phyloP scores from a whole-genome alignment of 92 coral and sea anemone species.

The Heliopora coerulea region DNA sequence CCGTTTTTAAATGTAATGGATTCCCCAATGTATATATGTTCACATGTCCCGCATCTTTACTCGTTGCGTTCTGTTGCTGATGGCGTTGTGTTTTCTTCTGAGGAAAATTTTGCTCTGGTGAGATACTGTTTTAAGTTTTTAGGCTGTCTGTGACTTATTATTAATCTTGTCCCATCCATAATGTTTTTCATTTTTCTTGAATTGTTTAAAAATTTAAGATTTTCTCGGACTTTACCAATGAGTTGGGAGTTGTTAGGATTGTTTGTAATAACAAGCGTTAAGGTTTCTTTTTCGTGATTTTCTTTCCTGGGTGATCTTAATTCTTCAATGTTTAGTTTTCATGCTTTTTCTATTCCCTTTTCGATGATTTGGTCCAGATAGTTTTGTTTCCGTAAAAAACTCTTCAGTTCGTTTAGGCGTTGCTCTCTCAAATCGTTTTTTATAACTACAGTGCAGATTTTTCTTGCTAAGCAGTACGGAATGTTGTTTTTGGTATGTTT shows the following conservation, averaged over 20 bases:
- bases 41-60: conserved; percentile 24
- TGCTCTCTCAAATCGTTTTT: not conserved
- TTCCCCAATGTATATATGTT: not conserved
- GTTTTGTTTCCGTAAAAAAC: not conserved
- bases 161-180: not conserved
- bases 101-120: conserved; percentile 7
- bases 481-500: conserved; percentile 12
- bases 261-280: conserved; percentile 6
- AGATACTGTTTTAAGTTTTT: conserved; percentile 5
- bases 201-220: conserved; percentile 4
- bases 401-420: conserved; percentile 7
- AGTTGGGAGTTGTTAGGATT: conserved; percentile 14
- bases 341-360: not conserved
- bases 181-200: not conserved
- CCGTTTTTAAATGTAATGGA: conserved; percentile 12
- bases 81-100: not conserved
- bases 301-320: not conserved
- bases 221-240: not conserved
- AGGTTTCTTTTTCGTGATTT: not conserved
- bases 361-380: not conserved
- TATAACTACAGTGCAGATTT: conserved; percentile 11
- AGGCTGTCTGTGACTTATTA: conserved; percentile 2
- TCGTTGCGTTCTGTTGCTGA: not conserved
- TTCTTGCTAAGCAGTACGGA: conserved; percentile 8
- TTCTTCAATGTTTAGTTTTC: not conserved